These are phyloP conservation scores for Drosophila cracens DNA, from an alignment of 2,888 invertebrate genomes.

Conservation along the genomic window DNA sequence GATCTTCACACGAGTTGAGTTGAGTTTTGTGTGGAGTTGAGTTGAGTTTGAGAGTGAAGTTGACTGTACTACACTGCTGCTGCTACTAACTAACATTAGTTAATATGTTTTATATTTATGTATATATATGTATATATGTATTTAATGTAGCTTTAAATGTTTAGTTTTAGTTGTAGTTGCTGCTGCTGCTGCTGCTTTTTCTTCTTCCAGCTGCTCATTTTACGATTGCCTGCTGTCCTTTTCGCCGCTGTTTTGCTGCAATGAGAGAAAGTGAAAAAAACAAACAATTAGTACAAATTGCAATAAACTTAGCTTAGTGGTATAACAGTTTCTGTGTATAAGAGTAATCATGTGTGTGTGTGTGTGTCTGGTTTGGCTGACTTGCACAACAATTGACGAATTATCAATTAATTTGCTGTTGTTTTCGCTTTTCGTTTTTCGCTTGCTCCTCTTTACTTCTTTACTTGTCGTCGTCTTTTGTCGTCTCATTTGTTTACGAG, in stretches of 20 bases:
- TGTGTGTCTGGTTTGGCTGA: conserved; percentile 23
- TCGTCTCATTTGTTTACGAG: conserved; percentile 57
- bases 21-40: conserved; percentile 33
- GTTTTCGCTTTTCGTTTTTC: conserved; percentile 36
- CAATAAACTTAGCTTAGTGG: not conserved
- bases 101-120: conserved; percentile 35
- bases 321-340: conserved; percentile 8
- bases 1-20: conserved; percentile 69
- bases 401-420: conserved; percentile 67
- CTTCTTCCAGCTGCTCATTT: conserved; percentile 42
- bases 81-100: conserved; percentile 36
- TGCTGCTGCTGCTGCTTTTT: conserved; percentile 23
- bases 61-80: conserved; percentile 73
- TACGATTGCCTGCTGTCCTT: conserved; percentile 77
- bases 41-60: conserved; percentile 68
- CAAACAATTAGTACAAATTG: conserved; percentile 61
- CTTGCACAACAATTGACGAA: conserved; percentile 63
- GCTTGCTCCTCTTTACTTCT: conserved; percentile 17
- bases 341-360: conserved; percentile 4
- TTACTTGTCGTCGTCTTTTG: conserved; percentile 7
- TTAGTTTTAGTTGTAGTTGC: conserved; percentile 51
- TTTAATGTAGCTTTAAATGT: conserved; percentile 56
- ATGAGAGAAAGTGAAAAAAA: conserved; percentile 52
- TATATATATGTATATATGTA: conserved; percentile 10
- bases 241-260: conserved; percentile 68